These are phyloP conservation scores for Pelobates cultripes DNA, from an alignment of 2,797 vertebrate species.

Conservation along the genomic window DNA sequence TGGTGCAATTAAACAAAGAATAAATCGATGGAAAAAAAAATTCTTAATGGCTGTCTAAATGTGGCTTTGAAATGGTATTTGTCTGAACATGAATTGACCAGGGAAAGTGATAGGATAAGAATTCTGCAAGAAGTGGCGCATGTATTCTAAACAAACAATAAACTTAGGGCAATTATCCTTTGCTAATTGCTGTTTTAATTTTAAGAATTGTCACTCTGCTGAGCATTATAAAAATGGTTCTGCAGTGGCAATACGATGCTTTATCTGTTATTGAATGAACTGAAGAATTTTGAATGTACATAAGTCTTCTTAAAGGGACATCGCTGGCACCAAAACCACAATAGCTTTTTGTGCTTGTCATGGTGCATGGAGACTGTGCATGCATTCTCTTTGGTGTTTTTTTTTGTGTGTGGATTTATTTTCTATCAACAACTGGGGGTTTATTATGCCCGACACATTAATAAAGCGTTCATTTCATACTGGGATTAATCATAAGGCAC, in stretches of 20 bases:
- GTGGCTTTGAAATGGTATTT: constrained; percentile 15
- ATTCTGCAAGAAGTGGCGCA: background rate
- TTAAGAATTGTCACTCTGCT: background rate
- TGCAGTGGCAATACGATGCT: background rate
- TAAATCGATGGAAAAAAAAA: constrained; percentile 14
- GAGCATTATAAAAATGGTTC: constrained; percentile 6
- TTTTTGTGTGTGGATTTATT: too few relatives aligned
- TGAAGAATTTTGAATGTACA: background rate
- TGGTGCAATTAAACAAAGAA: constrained; percentile 23
- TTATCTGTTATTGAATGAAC: background rate
- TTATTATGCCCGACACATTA: too few relatives aligned
- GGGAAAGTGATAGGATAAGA: background rate
- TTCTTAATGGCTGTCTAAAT: background rate
- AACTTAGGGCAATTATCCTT: constrained; percentile 17
- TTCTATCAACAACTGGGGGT: too few relatives aligned
- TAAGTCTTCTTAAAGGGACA: too few relatives aligned
- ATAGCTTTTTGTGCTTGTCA: too few relatives aligned
- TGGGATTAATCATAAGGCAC: too few relatives aligned
- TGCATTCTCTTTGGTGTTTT: too few relatives aligned
- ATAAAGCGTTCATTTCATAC: too few relatives aligned
- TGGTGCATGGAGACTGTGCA: too few relatives aligned
- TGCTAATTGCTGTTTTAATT: constrained; percentile 14
- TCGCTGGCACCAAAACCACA: too few relatives aligned
- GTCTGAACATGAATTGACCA: background rate
- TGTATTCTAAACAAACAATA: constrained; percentile 19